Conservation (phyloP, 2,888 invertebrate species). For the Diadegma fenestrale region DNA sequence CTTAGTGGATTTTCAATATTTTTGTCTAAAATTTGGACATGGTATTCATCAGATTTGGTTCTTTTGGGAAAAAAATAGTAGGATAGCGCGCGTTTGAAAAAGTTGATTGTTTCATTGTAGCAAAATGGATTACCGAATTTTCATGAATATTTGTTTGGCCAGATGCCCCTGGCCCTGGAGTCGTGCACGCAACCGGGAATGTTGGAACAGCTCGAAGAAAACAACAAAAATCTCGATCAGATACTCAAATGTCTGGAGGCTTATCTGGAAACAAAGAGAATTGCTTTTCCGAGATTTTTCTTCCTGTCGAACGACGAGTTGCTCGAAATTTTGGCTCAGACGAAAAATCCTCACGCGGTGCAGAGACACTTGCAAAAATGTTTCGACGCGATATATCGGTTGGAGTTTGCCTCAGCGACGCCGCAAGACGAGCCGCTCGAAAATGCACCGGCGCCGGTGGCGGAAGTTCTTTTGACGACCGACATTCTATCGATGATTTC, state of each 20-base stretch:
- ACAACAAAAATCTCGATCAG: constrained; percentile 93
- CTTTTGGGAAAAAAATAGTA: too few relatives aligned
- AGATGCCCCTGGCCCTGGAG: constrained; percentile 93
- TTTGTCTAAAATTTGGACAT: too few relatives aligned
- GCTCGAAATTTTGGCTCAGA: constrained; percentile 96
- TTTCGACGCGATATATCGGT: constrained; percentile 92
- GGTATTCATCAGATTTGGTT: too few relatives aligned
- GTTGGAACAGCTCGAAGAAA: constrained; percentile 89
- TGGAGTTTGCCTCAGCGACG: constrained; percentile 91
- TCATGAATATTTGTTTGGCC: neutral
- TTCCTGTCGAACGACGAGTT: constrained; percentile 96
- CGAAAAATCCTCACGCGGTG: constrained; percentile 94
- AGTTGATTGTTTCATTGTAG: neutral
- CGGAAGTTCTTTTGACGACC: constrained; percentile 88
- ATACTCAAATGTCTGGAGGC: constrained; percentile 96
- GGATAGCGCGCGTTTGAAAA: too few relatives aligned
- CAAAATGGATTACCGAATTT: too few relatives aligned
- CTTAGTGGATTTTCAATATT: too few relatives aligned
- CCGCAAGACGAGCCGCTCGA: constrained; percentile 86
- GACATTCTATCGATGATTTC: constrained; percentile 96
- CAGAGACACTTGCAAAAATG: constrained; percentile 96
- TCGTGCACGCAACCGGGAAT: constrained; percentile 91
- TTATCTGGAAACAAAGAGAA: constrained; percentile 94
- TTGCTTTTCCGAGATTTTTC: constrained; percentile 95
- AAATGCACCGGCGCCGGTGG: constrained; percentile 86